Conservation (phyloP, 2,797 vertebrate species). For the Poeciliopsis gracilis region DNA sequence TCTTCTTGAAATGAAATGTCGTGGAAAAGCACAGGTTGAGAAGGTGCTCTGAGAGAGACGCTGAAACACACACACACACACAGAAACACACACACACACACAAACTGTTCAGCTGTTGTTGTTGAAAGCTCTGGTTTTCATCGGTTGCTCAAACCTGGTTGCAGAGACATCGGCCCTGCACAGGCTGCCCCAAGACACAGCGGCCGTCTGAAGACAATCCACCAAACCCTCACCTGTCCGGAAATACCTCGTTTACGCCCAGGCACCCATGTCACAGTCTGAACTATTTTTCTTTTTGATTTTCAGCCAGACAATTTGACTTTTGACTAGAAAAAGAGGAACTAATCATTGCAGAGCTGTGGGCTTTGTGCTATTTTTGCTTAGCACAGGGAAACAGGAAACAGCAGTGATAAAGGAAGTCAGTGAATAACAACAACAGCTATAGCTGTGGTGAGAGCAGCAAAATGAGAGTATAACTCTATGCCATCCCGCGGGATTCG, state of each 20-base stretch:
- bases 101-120: constrained; percentile 36
- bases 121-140: constrained; percentile 74
- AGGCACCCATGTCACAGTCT: constrained; percentile 1
- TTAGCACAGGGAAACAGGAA: constrained; percentile 56
- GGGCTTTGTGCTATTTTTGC: not conserved
- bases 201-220: not conserved
- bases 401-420: constrained; percentile 64
- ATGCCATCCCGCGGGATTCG: constrained; percentile 13
- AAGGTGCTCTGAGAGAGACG: constrained; percentile 51
- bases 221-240: not conserved
- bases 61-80: no score
- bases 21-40: constrained; percentile 29
- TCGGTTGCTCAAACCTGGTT: constrained; percentile 37
- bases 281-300: not conserved
- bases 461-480: constrained; percentile 25
- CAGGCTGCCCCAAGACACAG: not conserved
- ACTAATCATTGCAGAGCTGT: constrained; percentile 6
- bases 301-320: constrained; percentile 8
- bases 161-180: constrained; percentile 8
- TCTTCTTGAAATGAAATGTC: constrained; percentile 35
- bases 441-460: constrained; percentile 48
- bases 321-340: constrained; percentile 19
- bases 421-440: constrained; percentile 51
- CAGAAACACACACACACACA: no score
- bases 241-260: constrained; percentile 6